Evolutionary conservation across 1,140 invertebrate species (phyloP), one percentile per base, ranked within the genome.

Genomic region (Thrips palmi): DNA sequence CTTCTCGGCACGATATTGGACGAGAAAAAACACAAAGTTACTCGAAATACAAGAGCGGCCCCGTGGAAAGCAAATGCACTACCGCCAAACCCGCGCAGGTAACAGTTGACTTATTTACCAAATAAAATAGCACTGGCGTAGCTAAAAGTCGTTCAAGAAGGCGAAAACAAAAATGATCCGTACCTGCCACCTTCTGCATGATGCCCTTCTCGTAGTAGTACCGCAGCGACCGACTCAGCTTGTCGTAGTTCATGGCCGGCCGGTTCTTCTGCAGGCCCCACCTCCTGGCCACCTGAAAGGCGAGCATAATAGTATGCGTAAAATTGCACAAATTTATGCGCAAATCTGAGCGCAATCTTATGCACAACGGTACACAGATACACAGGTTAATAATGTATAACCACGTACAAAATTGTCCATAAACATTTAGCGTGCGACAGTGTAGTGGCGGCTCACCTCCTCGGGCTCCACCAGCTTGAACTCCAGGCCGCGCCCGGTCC

Each of bases 161-260:
- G n/a, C n/a, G n/a, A n/a, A n/a, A n/a, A n/a, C n/a, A n/a, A n/a
- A n/a, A n/a, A 21, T 35, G 10, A 29, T 38, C 19, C 43, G 63
- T 59, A 67, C 79, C 85, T 36, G 88, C 85, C 0, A 94, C 91
- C 62, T 97, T 97, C 54, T 93, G 88, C 82, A 97, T 96, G 52
- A 97, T 97, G 17, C 88, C 88, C 57, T 94, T 94, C 57, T 96
- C 88, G 54, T 96, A 96, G 51, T 96, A 96, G 51, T 96, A 94
- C 7, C 89, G 67, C 6, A 94, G 62, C 0, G 88, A 93, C 1
- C 89, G 63, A 38, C 86, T 91, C 7, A 96, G 56, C 57, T 94
- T 96, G 56, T 96, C 89, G 53, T 96, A 94, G 60, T 94, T 96
- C 89, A 94, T 94, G 1, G 87, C 87, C 1, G 88, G 88, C 3